Percentiles rank a stretch among this genome's conserved stretches.
phyloP scores from a whole-genome alignment of 2,113 vertebrate genomes.

The Hemicordylus capensis region DNA sequence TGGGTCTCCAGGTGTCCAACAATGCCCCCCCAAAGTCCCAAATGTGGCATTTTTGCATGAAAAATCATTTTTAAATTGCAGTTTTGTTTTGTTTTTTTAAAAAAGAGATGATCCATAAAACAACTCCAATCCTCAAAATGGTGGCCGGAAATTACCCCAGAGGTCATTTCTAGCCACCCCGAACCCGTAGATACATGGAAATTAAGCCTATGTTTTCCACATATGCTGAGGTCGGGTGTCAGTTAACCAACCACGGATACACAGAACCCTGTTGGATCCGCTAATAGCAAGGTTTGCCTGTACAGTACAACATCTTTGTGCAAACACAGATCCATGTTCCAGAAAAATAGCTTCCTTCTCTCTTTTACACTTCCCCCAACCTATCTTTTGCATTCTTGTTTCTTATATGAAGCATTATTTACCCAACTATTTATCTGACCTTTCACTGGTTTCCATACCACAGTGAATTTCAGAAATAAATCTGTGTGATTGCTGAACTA shows the following conservation, averaged over 20 bases:
- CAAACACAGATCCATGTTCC: neutral
- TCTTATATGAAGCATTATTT: slow-evolving; percentile 24
- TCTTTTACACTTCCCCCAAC: neutral
- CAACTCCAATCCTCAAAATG: too few relatives aligned
- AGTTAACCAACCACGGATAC: too few relatives aligned
- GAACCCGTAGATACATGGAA: too few relatives aligned
- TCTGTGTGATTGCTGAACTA: slow-evolving; percentile 8
- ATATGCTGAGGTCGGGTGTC: too few relatives aligned
- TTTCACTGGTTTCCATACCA: neutral
- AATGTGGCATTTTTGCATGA: too few relatives aligned
- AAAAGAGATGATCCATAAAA: too few relatives aligned
- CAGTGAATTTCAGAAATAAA: slow-evolving; percentile 46
- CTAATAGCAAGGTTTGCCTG: neutral
- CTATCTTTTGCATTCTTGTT: slow-evolving; percentile 43
- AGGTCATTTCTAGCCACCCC: too few relatives aligned
- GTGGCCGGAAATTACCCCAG: too few relatives aligned
- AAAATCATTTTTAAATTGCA: neutral
- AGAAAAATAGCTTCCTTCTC: neutral
- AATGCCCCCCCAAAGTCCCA: too few relatives aligned
- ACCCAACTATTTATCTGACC: slow-evolving; percentile 3
- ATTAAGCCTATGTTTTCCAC: too few relatives aligned
- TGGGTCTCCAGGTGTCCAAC: too few relatives aligned
- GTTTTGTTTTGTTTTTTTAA: neutral
- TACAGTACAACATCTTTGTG: neutral
- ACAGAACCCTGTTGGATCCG: neutral